Percentiles rank a stretch among this genome's conserved stretches.
phyloP scores from a whole-genome alignment of 1,140 invertebrate species.

The Riptortus pedestris region DNA sequence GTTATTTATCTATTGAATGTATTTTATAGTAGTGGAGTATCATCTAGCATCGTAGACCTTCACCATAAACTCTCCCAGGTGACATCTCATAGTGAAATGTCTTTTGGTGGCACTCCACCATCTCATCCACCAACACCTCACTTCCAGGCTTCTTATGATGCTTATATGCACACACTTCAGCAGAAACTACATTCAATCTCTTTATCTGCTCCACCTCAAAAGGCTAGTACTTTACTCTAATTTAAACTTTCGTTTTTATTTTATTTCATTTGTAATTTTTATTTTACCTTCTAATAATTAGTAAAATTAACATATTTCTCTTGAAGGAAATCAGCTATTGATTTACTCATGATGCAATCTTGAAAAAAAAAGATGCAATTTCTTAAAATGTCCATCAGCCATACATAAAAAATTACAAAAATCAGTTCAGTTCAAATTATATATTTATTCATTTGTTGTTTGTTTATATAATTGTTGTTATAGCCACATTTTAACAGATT shows the following conservation, averaged over 20 bases:
- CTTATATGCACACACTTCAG: slow-evolving; percentile 48
- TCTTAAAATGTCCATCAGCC: too few species aligned
- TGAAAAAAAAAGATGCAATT: too few species aligned
- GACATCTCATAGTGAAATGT: slow-evolving; percentile 44
- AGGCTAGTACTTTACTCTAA: too few species aligned
- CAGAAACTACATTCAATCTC: slow-evolving; percentile 47
- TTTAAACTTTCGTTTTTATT: too few species aligned
- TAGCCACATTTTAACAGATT: not conserved
- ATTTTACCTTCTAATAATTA: too few species aligned
- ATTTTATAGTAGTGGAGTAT: slow-evolving; percentile 33
- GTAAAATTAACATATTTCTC: too few species aligned
- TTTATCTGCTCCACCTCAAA: not conserved
- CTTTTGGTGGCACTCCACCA: slow-evolving; percentile 41
- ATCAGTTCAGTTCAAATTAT: too few species aligned
- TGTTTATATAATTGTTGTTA: not conserved
- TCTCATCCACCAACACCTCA: slow-evolving; percentile 49
- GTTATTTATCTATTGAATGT: not conserved
- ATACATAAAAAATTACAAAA: too few species aligned
- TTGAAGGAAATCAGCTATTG: too few species aligned
- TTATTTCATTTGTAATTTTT: too few species aligned
- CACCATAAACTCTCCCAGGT: slow-evolving; percentile 45
- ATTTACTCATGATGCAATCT: too few species aligned
- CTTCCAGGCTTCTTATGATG: slow-evolving; percentile 41
- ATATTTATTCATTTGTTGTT: not conserved
- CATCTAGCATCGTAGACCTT: slow-evolving; percentile 45